Evolutionary conservation across 2,888 invertebrate genomes (phyloP), one percentile per base, ranked within the genome.

Genomic region (Octonoba sinensis): DNA sequence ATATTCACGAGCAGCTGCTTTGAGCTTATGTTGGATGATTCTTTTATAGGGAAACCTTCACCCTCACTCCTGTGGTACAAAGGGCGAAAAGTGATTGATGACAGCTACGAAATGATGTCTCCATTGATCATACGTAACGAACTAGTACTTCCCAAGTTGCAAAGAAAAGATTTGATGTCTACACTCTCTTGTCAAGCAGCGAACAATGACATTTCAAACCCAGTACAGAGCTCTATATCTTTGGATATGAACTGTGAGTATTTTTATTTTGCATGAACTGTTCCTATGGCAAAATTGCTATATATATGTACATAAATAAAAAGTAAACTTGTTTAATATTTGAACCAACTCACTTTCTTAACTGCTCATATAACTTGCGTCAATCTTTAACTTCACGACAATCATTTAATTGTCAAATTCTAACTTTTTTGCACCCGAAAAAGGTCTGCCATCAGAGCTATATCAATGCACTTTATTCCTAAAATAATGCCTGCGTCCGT

Each of bases 221-320:
- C 84, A 3, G 83, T 82, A n/a, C 73, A 76, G 44, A 78, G 82
- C 22, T 84, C 84, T 18, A 72, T 84, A 49, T 82, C 82, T 13
- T 60, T 84, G 18, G 84, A 84, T 51, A 69, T 84, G 74, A 84
- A 84, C 24, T 76, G 83, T 84, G 59, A 83, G 84, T 84, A 54
- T 18, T 11, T 62, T 13, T 22, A 13, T 22, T 13, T 57, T 22
- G 12, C 22, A 18, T 8, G 3, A 11, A 36, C 36, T n/a, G n/a
- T n/a, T n/a, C n/a, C n/a, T n/a, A n/a, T n/a, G n/a, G n/a, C n/a
- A n/a, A n/a, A n/a, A n/a, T n/a, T n/a, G n/a, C n/a, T n/a, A n/a
- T n/a, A n/a, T n/a, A n/a, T n/a, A n/a, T n/a, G n/a, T n/a, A n/a
- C n/a, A n/a, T n/a, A n/a, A n/a, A n/a, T n/a, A n/a, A n/a, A n/a